These are phyloP conservation scores for Champsocephalus esox DNA, from an alignment of 2,797 vertebrate genomes.

Conservation along the genomic window DNA sequence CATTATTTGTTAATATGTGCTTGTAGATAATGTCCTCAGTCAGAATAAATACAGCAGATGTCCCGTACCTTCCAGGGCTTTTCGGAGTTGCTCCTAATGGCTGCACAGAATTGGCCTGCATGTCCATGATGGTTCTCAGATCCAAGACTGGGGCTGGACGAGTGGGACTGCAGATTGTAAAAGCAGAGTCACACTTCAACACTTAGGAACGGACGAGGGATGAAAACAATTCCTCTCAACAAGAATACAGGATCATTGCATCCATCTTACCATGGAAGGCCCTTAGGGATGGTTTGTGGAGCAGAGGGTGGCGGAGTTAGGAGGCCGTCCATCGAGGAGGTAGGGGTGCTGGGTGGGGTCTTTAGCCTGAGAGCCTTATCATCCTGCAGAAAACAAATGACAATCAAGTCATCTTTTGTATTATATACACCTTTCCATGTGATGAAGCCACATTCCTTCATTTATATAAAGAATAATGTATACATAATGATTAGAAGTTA, in stretches of 20 bases:
- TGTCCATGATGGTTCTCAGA: constrained; percentile 97
- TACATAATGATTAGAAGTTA: neutral
- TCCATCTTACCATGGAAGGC: constrained; percentile 59
- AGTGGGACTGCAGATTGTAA: constrained; percentile 74
- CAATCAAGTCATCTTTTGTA: neutral
- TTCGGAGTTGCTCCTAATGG: constrained; percentile 89
- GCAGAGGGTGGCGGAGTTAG: constrained; percentile 78
- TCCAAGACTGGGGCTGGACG: constrained; percentile 89
- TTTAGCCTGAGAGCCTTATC: constrained; percentile 78
- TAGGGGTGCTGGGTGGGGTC: constrained; percentile 79
- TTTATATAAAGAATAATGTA: no score
- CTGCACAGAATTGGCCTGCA: constrained; percentile 90
- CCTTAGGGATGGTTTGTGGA: constrained; percentile 85
- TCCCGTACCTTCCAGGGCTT: constrained; percentile 79
- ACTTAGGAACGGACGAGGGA: neutral
- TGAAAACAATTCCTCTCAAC: constrained; percentile 3
- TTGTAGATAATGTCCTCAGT: neutral
- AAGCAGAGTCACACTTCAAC: constrained; percentile 22
- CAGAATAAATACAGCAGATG: neutral
- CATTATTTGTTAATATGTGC: neutral
- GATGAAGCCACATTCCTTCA: neutral
- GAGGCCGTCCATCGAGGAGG: constrained; percentile 78
- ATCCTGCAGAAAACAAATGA: constrained; percentile 79
- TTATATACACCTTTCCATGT: neutral
- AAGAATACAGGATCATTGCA: neutral